Conservation (phyloP, 2,888 invertebrate species). For the Bellardia pandia region DNA sequence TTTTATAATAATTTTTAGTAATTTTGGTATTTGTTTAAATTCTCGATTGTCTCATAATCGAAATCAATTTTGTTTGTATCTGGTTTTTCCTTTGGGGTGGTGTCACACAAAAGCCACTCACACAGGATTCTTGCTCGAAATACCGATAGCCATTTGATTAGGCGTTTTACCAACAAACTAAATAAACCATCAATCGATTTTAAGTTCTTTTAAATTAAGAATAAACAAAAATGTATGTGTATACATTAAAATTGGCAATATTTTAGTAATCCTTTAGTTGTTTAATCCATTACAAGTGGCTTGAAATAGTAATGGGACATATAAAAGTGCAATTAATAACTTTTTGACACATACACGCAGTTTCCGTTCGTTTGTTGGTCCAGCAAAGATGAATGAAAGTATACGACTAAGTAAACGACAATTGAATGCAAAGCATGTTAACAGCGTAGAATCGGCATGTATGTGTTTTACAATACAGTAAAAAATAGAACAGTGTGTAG, state of each 20-base stretch:
- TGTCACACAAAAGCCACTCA: constrained; percentile 68
- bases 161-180: constrained; percentile 30
- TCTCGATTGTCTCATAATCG: constrained; percentile 71
- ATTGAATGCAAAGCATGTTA: constrained; percentile 57
- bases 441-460: constrained; percentile 53
- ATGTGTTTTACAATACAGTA: constrained; percentile 17
- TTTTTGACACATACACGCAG: constrained; percentile 35
- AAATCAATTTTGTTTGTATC: constrained; percentile 76
- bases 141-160: constrained; percentile 44
- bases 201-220: constrained; percentile 7
- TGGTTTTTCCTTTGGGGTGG: constrained; percentile 74
- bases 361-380: constrained; percentile 69
- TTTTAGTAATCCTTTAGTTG: constrained; percentile 19
- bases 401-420: constrained; percentile 69
- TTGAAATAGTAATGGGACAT: constrained; percentile 33
- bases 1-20: constrained; percentile 9
- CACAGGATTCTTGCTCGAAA: constrained; percentile 30
- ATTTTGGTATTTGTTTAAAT: constrained; percentile 42
- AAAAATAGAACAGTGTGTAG: constrained; percentile 26
- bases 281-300: constrained; percentile 20
- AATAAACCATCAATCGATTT: constrained; percentile 32
- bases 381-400: constrained; percentile 71
- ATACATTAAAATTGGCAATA: background rate
- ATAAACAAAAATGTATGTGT: constrained; percentile 7
- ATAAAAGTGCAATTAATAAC: constrained; percentile 44